Evolutionary conservation across 2,113 vertebrate genomes (phyloP).

Genomic region (Chaetodon auriga): DNA sequence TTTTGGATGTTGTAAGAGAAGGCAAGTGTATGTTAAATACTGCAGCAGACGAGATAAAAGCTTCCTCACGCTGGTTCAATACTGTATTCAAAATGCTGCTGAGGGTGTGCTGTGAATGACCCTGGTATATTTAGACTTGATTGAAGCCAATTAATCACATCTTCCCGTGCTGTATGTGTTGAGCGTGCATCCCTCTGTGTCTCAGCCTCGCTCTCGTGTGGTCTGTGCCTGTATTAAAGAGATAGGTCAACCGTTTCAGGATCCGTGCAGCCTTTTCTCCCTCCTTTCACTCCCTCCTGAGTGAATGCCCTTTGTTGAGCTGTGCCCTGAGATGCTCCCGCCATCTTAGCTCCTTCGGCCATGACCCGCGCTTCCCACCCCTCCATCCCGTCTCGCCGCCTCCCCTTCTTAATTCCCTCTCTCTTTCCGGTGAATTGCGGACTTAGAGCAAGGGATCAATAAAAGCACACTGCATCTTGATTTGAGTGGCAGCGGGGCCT

Average conservation of each 20-base stretch:
- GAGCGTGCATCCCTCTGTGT: conserved; percentile 13
- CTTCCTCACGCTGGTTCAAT: conserved; percentile 15
- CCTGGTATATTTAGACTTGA: conserved; percentile 54
- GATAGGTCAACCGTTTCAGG: conserved; percentile 76
- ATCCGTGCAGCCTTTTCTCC: conserved; percentile 57
- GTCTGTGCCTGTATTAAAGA: conserved; percentile 49
- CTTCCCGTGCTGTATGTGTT: conserved; percentile 17
- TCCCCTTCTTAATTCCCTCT: conserved; percentile 61
- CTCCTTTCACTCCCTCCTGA: conserved; percentile 62
- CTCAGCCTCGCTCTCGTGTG: background rate
- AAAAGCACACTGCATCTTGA: conserved; percentile 77
- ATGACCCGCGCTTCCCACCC: conserved; percentile 76
- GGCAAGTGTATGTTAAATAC: conserved; percentile 58
- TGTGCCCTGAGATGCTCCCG: conserved; percentile 81
- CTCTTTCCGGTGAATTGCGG: conserved; percentile 72
- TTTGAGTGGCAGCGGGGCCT: conserved; percentile 77
- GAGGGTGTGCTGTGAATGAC: conserved; percentile 29
- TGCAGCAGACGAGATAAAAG: conserved; percentile 43
- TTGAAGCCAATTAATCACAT: conserved; percentile 57
- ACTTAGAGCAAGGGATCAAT: conserved; percentile 77
- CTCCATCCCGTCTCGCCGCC: conserved; percentile 38
- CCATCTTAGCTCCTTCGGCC: conserved; percentile 84
- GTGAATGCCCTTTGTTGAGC: conserved; percentile 80
- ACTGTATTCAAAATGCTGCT: conserved; percentile 48
- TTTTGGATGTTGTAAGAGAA: conserved; percentile 56